These are phyloP conservation scores for Cancer borealis DNA, from an alignment of 2,888 invertebrate genomes.

Conservation along the genomic window DNA sequence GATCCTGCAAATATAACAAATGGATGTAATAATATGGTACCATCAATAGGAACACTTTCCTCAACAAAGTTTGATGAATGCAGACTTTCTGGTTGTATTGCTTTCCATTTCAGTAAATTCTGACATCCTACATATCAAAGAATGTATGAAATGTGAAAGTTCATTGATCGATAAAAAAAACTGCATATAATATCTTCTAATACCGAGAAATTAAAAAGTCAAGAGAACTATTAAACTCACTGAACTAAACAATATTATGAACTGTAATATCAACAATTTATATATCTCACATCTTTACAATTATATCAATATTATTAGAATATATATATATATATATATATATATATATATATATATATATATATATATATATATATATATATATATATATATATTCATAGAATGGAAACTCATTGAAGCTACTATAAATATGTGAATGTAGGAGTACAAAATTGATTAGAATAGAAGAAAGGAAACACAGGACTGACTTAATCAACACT, in stretches of 20 bases:
- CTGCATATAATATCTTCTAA: not conserved
- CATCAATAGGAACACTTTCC: not conserved
- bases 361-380: no score
- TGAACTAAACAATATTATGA: no score
- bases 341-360: no score
- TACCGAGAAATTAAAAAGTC: no score
- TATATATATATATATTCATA: not conserved
- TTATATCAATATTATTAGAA: no score
- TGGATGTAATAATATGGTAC: not conserved
- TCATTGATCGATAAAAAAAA: not conserved
- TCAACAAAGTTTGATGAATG: not conserved
- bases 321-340: no score
- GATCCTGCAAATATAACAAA: slow-evolving; percentile 51
- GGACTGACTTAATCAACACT: not conserved
- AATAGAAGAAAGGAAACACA: not conserved
- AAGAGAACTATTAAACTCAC: no score
- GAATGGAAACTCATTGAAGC: not conserved
- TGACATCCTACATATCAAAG: not conserved
- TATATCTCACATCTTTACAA: no score
- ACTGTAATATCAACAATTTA: no score
- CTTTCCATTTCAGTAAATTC: not conserved
- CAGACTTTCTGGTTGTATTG: not conserved
- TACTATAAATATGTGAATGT: not conserved
- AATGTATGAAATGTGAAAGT: no score
- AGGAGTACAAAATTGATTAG: not conserved